These are phyloP conservation scores for Chromobotia macracanthus DNA, from an alignment of 2,797 vertebrate species.

Conservation along the genomic window DNA sequence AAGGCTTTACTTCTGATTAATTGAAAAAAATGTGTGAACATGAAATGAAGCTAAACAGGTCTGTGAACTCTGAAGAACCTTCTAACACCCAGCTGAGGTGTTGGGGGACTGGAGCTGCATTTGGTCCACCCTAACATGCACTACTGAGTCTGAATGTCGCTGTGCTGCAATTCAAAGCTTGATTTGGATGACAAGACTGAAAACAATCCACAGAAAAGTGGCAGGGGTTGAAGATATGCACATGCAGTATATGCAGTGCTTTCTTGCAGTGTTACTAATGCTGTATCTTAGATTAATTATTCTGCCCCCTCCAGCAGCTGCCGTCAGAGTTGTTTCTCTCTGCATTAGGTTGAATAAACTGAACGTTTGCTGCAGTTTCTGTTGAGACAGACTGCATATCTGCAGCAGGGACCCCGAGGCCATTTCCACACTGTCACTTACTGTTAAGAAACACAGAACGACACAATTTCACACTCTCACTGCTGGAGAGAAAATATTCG, in stretches of 20 bases:
- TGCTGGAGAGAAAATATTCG: slow-evolving; percentile 6
- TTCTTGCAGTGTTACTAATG: not conserved
- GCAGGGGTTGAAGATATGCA: no score
- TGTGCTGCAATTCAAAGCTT: no score
- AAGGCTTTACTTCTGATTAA: slow-evolving; percentile 3
- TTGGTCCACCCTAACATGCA: not conserved
- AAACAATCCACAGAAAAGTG: no score
- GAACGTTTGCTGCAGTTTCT: not conserved
- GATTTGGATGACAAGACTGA: no score
- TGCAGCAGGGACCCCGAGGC: not conserved
- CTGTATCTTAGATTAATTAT: not conserved
- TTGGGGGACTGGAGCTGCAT: not conserved
- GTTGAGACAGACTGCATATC: not conserved
- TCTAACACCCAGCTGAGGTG: slow-evolving; percentile 28
- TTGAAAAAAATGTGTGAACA: slow-evolving; percentile 29
- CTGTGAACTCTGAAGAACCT: slow-evolving; percentile 26
- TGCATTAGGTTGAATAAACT: not conserved
- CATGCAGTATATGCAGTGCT: no score
- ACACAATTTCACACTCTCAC: slow-evolving; percentile 32
- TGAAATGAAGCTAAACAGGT: slow-evolving; percentile 13
- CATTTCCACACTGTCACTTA: slow-evolving; percentile 23
- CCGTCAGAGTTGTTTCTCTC: not conserved
- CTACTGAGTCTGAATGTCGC: not conserved
- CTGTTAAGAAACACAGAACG: slow-evolving; percentile 30
- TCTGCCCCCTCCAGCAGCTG: not conserved